A percentile compares a stretch with the other conserved stretches of the same genome.
Conservation (phyloP, 2,113 vertebrate species). For the Paradoxurus hermaphroditus region DNA sequence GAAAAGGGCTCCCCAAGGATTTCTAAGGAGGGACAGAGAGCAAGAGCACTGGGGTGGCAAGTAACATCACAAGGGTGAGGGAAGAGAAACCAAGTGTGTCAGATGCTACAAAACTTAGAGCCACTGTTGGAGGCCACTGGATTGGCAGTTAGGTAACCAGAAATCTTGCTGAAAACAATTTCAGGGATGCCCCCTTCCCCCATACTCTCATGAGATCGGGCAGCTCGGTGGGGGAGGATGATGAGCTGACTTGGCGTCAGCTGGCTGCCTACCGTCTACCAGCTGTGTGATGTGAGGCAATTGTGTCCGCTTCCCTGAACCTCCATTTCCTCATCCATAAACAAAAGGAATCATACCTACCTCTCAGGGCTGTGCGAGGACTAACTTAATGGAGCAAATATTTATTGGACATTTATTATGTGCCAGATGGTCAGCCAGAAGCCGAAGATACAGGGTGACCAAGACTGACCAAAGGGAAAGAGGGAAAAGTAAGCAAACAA, state of each 20-base stretch:
- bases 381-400: background rate
- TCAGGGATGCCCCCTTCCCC: background rate
- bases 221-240: background rate
- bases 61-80: background rate
- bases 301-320: background rate
- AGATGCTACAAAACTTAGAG: background rate
- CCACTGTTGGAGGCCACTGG: accelerated
- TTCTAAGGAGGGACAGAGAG: background rate
- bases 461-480: background rate
- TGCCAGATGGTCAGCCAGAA: background rate
- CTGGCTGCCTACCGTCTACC: background rate
- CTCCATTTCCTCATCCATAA: background rate
- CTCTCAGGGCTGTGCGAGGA: background rate
- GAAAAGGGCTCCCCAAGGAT: background rate
- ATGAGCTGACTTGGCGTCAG: background rate
- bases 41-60: too few species aligned
- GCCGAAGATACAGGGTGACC: background rate
- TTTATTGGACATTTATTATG: background rate
- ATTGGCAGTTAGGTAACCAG: background rate
- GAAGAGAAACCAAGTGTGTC: background rate
- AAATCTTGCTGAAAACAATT: background rate
- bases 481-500: background rate
- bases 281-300: background rate
- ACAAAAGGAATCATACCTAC: background rate
- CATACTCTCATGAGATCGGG: too few species aligned